phyloP scores from a whole-genome alignment of 1,140 invertebrate species.

The Phocides pigmalion region DNA sequence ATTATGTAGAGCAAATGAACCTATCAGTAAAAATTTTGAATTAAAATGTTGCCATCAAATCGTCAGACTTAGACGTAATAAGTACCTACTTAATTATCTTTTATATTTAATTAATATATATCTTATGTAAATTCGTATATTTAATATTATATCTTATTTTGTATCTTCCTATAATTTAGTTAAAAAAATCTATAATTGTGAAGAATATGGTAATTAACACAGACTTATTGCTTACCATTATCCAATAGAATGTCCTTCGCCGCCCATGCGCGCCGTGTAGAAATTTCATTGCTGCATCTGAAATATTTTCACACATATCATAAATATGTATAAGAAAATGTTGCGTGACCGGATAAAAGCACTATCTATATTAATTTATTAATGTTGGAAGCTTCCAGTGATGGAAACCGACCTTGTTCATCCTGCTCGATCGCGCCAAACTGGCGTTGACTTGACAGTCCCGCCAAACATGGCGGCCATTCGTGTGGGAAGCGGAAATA shows the following conservation, averaged over 20 bases:
- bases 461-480: slow-evolving; percentile 78
- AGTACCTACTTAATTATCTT: too few species aligned
- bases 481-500: slow-evolving; percentile 82
- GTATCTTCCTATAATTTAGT: too few species aligned
- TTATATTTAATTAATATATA: too few species aligned
- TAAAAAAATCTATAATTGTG: background rate
- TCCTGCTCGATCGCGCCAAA: slow-evolving; percentile 77
- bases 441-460: slow-evolving; percentile 79
- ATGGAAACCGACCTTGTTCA: slow-evolving; percentile 75
- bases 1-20: too few species aligned
- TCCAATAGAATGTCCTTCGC: background rate
- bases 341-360: slow-evolving; percentile 14
- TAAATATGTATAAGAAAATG: slow-evolving; percentile 42
- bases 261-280: background rate
- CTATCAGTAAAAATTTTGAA: too few species aligned
- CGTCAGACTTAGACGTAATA: too few species aligned
- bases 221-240: slow-evolving; percentile 15
- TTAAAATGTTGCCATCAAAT: too few species aligned
- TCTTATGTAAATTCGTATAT: too few species aligned
- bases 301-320: slow-evolving; percentile 50
- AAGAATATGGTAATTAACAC: background rate
- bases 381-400: slow-evolving; percentile 51
- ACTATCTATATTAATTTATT: slow-evolving; percentile 37
- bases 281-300: slow-evolving; percentile 43
- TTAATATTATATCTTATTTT: too few species aligned